phyloP scores from a whole-genome alignment of 1,140 invertebrate genomes.

The Ceratina japonica region DNA sequence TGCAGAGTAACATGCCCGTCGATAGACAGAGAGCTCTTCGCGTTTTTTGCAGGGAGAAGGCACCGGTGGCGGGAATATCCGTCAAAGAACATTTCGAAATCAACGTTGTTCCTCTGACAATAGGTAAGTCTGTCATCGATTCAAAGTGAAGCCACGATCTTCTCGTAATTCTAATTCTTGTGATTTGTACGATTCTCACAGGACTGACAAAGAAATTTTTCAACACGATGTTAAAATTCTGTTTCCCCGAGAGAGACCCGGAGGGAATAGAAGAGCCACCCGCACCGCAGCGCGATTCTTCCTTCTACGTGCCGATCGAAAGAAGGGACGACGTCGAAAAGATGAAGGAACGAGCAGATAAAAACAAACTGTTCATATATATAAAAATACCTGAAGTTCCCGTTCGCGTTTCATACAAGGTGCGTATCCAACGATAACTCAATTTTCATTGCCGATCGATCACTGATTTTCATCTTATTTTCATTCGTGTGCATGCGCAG shows the following conservation, averaged over 20 bases:
- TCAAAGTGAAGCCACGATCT: too few species aligned
- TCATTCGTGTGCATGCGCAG: conserved; percentile 43
- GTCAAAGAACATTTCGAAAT: conserved; percentile 99
- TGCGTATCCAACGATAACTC: conserved; percentile 30
- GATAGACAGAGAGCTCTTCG: conserved; percentile 89
- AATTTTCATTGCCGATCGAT: too few species aligned
- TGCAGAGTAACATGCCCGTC: conserved; percentile 93
- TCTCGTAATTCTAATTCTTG: neutral
- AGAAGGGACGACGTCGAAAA: conserved; percentile 97
- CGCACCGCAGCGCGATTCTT: conserved; percentile 86
- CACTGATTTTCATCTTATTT: neutral
- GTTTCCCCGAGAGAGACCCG: conserved; percentile 97
- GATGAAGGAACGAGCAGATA: conserved; percentile 98
- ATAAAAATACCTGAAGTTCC: conserved; percentile 99
- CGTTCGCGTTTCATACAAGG: conserved; percentile 96
- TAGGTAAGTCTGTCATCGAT: conserved; percentile 81
- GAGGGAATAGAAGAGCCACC: conserved; percentile 87
- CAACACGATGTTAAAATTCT: conserved; percentile 98
- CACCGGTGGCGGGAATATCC: conserved; percentile 97
- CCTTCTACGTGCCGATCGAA: conserved; percentile 92
- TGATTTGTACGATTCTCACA: conserved; percentile 63
- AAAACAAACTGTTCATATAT: conserved; percentile 99
- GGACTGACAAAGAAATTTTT: conserved; percentile 98
- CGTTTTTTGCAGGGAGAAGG: conserved; percentile 93
- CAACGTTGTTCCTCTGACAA: conserved; percentile 95